Conservation (phyloP, 1,140 invertebrate species). For the Lasioglossum baleicum region DNA sequence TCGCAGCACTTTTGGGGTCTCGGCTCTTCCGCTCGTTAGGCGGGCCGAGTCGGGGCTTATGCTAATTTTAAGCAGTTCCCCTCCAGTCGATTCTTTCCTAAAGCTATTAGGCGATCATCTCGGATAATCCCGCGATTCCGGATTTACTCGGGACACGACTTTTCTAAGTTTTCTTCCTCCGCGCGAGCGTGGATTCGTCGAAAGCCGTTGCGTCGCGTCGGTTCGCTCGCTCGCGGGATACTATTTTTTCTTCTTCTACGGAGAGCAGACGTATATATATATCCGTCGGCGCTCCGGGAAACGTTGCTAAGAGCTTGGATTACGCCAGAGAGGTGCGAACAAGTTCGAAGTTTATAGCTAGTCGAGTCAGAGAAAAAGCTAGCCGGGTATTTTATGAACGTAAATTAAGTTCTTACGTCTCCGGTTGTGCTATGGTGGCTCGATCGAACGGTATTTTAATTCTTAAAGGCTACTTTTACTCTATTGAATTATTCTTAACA, state of each 20-base stretch:
- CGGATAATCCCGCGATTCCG: slow-evolving; percentile 76
- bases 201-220: slow-evolving; percentile 9
- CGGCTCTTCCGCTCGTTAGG: slow-evolving; percentile 71
- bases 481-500: too few relatives aligned
- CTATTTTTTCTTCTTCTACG: background rate
- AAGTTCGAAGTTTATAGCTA: background rate
- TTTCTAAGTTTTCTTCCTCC: slow-evolving; percentile 73
- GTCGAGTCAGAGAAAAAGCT: too few relatives aligned
- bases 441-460: too few relatives aligned
- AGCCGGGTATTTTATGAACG: too few relatives aligned
- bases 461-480: too few relatives aligned
- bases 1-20: slow-evolving; percentile 74
- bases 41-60: slow-evolving; percentile 70
- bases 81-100: slow-evolving; percentile 76
- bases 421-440: too few relatives aligned
- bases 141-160: slow-evolving; percentile 72
- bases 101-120: slow-evolving; percentile 80
- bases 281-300: background rate
- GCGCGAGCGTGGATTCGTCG: slow-evolving; percentile 2
- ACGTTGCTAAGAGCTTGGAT: slow-evolving; percentile 17
- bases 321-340: slow-evolving; percentile 3
- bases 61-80: slow-evolving; percentile 72
- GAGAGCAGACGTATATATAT: background rate
- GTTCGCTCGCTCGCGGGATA: background rate
- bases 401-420: too few relatives aligned